A percentile compares a stretch with the other conserved stretches of the same genome.
Conservation (phyloP, 2,797 vertebrate species). For the Aratinga solstitialis region DNA sequence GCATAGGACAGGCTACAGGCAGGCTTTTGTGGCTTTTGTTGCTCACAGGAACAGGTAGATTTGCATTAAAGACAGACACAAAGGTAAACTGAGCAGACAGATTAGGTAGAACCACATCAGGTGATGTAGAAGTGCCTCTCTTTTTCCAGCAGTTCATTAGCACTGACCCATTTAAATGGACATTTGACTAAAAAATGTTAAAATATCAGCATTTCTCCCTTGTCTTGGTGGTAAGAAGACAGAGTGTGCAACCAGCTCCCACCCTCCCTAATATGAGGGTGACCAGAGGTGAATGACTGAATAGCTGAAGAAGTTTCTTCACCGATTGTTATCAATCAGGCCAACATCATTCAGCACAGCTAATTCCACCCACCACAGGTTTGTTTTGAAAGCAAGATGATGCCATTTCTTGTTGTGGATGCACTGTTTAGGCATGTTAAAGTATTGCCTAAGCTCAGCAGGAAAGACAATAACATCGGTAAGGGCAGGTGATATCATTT, state of each 20-base stretch:
- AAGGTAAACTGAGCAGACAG: constrained; percentile 23
- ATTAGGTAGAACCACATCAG: not conserved
- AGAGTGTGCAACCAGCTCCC: not conserved
- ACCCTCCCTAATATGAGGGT: not conserved
- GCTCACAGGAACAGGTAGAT: not conserved
- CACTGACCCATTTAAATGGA: not conserved
- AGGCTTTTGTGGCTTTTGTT: constrained; percentile 9
- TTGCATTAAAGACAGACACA: constrained; percentile 39
- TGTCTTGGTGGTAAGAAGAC: not conserved
- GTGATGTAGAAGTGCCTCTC: not conserved
- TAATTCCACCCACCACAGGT: constrained; percentile 56
- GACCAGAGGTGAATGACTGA: constrained; percentile 36
- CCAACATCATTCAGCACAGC: not conserved
- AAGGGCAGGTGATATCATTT: constrained; percentile 51
- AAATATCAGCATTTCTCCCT: not conserved
- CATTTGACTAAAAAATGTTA: not conserved
- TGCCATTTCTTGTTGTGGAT: constrained; percentile 59
- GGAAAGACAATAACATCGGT: constrained; percentile 48
- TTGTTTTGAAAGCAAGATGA: constrained; percentile 69
- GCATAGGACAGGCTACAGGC: not conserved
- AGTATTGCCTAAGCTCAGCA: constrained; percentile 54
- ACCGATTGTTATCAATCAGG: constrained; percentile 27
- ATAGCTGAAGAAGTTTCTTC: constrained; percentile 48
- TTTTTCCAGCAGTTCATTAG: not conserved
- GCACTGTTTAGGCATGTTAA: constrained; percentile 58